Percentiles rank a stretch among this genome's conserved stretches.
Evolutionary conservation across 2,113 vertebrate species (phyloP).

Genomic region (Pseudorasbora parva): DNA sequence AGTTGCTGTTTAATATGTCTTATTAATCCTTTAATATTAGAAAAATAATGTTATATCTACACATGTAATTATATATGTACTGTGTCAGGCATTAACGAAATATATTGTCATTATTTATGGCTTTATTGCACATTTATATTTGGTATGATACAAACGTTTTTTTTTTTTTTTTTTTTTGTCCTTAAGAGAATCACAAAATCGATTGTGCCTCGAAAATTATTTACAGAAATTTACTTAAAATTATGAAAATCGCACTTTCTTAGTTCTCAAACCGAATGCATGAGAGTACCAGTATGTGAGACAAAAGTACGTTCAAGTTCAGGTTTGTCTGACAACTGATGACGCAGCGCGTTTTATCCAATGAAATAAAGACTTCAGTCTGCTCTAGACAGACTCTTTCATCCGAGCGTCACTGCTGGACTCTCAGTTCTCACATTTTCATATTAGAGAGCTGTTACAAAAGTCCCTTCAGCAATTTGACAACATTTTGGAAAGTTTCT

Average conservation of each 20-base stretch:
- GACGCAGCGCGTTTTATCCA: conserved; percentile 43
- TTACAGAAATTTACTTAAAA: too few relatives aligned
- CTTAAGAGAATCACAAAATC: background rate
- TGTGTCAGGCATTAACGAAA: background rate
- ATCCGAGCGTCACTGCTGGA: background rate
- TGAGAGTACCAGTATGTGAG: background rate
- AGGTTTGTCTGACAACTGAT: conserved; percentile 50
- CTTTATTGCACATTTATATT: background rate
- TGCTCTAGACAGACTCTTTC: background rate
- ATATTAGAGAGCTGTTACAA: background rate
- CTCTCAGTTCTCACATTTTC: background rate
- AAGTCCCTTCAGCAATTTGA: background rate
- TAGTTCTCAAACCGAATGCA: too few relatives aligned
- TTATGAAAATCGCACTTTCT: too few relatives aligned
- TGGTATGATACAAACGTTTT: background rate
- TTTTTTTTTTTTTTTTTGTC: background rate
- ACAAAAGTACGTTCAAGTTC: background rate
- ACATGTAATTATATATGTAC: too few relatives aligned
- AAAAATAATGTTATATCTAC: too few relatives aligned
- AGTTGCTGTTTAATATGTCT: too few relatives aligned
- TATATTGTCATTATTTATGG: background rate
- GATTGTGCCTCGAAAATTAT: too few relatives aligned
- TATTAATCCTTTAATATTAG: too few relatives aligned
- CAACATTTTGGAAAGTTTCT: background rate
- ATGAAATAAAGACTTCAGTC: conserved; percentile 33